A percentile compares a stretch with the other conserved stretches of the same genome.
phyloP scores from a whole-genome alignment of 2,888 invertebrate species.

The Adelphocoris suturalis region DNA sequence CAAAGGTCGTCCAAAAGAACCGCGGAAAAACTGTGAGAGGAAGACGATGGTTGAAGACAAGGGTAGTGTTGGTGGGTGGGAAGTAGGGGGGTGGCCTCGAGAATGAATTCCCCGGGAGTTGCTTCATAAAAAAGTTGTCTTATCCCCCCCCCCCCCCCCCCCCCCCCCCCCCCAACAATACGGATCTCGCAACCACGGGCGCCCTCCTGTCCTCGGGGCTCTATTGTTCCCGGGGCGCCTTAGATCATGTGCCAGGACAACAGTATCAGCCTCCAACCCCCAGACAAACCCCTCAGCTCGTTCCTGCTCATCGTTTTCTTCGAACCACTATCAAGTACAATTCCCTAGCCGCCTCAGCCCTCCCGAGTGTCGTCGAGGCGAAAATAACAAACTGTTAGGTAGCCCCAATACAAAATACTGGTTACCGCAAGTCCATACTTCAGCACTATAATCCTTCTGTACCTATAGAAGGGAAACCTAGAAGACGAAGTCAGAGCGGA shows the following conservation, averaged over 20 bases:
- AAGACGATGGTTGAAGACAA: neutral
- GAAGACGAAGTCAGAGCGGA: too few relatives aligned
- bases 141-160: neutral
- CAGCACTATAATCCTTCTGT: neutral
- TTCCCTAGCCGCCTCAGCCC: neutral
- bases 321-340: neutral
- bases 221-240: slow-evolving; percentile 32
- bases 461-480: neutral
- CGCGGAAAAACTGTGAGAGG: neutral
- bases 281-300: neutral
- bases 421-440: neutral
- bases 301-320: slow-evolving; percentile 14
- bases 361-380: slow-evolving; percentile 6
- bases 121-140: slow-evolving; percentile 27
- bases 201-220: neutral
- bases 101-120: slow-evolving; percentile 32
- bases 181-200: neutral
- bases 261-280: slow-evolving; percentile 13
- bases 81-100: neutral
- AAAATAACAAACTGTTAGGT: slow-evolving; percentile 35
- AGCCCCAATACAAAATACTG: neutral
- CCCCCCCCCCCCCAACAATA: neutral
- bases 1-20: neutral
- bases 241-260: slow-evolving; percentile 39
- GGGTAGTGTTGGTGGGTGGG: too few relatives aligned